Conservation (phyloP, 1,140 invertebrate genomes). For the Ditylenchus dipsaci region DNA sequence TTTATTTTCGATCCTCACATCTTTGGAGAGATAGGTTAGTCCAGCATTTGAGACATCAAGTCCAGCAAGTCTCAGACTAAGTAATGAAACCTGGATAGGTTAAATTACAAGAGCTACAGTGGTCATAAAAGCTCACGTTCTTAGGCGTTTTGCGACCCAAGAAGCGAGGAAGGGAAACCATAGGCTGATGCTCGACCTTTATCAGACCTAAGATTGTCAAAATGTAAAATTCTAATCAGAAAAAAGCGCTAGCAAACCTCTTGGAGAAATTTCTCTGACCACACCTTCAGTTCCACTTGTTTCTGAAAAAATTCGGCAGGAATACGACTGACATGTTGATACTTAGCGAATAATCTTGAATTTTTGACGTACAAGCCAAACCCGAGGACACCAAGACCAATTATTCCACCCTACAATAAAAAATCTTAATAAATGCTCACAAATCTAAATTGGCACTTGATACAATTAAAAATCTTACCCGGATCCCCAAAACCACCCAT, state of each 20-base stretch:
- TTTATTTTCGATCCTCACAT: conserved; percentile 45
- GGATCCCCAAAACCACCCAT: background rate
- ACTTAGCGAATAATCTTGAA: background rate
- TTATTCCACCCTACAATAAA: background rate
- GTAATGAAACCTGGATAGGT: conserved; percentile 39
- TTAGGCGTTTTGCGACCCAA: conserved; percentile 13
- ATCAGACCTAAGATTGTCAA: conserved; percentile 27
- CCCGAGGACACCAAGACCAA: background rate
- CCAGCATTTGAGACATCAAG: conserved; percentile 52
- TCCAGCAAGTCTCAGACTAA: conserved; percentile 51
- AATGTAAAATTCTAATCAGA: background rate
- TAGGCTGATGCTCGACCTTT: conserved; percentile 48
- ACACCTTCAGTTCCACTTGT: conserved; percentile 47
- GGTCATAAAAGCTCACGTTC: conserved; percentile 22
- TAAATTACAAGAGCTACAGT: background rate
- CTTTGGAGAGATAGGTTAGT: conserved; percentile 46
- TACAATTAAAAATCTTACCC: background rate
- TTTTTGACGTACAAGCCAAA: background rate
- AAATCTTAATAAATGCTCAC: background rate
- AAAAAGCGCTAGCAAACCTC: background rate
- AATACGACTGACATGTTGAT: conserved; percentile 51
- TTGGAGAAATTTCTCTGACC: conserved; percentile 36
- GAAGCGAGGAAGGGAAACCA: conserved; percentile 42
- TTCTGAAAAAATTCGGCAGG: conserved; percentile 53
- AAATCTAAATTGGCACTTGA: background rate